Conservation (phyloP, 2,888 invertebrate species). For the Argyresthia goedartella region DNA sequence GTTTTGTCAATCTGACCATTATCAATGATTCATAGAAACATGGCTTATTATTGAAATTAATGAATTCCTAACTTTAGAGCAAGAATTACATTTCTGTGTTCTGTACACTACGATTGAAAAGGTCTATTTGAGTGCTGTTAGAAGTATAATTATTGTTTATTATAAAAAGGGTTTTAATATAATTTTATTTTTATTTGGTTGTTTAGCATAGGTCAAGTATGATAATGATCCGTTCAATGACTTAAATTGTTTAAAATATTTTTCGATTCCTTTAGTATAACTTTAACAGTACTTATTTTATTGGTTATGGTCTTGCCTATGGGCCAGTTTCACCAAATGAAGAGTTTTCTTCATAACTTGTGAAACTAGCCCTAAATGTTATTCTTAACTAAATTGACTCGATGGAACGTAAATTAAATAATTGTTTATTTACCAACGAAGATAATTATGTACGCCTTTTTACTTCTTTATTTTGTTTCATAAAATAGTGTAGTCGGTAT, state of each 20-base stretch:
- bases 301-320: conserved; percentile 72
- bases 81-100: not conserved
- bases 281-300: conserved; percentile 63
- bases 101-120: not conserved
- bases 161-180: not conserved
- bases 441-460: conserved; percentile 21
- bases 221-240: conserved; percentile 23
- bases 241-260: not conserved
- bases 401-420: conserved; percentile 56
- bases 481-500: conserved; percentile 28
- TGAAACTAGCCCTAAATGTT: conserved; percentile 21
- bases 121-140: not conserved
- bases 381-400: conserved; percentile 64
- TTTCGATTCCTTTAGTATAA: conserved; percentile 54
- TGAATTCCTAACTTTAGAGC: not conserved
- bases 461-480: conserved; percentile 44
- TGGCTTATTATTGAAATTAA: too few species aligned
- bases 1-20: too few species aligned
- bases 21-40: too few species aligned
- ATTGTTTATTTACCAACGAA: conserved; percentile 57
- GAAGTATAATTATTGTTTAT: not conserved
- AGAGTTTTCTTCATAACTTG: too few species aligned
- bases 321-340: too few species aligned
- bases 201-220: conserved; percentile 15
- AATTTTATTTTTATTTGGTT: not conserved